These are phyloP conservation scores for Torymus tubicola DNA, from an alignment of 2,888 invertebrate species.

Conservation along the genomic window DNA sequence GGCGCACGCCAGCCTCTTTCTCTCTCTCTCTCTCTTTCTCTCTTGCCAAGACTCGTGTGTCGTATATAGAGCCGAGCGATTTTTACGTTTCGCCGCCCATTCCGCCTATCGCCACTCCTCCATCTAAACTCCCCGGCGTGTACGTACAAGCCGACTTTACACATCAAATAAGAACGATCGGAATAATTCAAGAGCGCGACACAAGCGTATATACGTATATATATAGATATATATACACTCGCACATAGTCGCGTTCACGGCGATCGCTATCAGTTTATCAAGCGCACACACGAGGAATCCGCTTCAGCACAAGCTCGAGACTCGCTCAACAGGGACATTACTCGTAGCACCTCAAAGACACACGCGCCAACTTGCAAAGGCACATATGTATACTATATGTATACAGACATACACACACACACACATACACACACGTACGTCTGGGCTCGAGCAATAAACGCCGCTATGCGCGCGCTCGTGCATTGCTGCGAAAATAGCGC, in stretches of 20 bases:
- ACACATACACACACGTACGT: background rate
- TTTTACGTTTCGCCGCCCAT: too few species aligned
- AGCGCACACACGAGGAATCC: slow-evolving; percentile 37
- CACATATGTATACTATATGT: background rate
- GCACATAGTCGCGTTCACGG: too few species aligned
- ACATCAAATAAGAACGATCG: slow-evolving; percentile 20
- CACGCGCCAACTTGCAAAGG: slow-evolving; percentile 4
- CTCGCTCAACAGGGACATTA: slow-evolving; percentile 38
- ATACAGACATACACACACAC: background rate
- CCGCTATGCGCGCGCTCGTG: slow-evolving; percentile 29
- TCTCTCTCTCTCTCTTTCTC: too few species aligned
- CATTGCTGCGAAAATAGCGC: slow-evolving; percentile 53
- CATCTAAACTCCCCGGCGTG: background rate
- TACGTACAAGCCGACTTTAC: background rate
- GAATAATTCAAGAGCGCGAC: slow-evolving; percentile 23
- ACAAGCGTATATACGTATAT: background rate
- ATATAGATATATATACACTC: too few species aligned
- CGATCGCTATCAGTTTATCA: slow-evolving; percentile 28
- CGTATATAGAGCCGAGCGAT: too few species aligned
- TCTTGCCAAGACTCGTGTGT: too few species aligned
- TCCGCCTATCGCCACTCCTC: too few species aligned
- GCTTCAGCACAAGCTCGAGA: background rate
- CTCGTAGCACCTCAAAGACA: slow-evolving; percentile 38
- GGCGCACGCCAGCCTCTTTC: too few species aligned
- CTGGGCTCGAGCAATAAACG: background rate